Conservation (phyloP, 1,140 invertebrate species). For the Aphaenogaster floridana region DNA sequence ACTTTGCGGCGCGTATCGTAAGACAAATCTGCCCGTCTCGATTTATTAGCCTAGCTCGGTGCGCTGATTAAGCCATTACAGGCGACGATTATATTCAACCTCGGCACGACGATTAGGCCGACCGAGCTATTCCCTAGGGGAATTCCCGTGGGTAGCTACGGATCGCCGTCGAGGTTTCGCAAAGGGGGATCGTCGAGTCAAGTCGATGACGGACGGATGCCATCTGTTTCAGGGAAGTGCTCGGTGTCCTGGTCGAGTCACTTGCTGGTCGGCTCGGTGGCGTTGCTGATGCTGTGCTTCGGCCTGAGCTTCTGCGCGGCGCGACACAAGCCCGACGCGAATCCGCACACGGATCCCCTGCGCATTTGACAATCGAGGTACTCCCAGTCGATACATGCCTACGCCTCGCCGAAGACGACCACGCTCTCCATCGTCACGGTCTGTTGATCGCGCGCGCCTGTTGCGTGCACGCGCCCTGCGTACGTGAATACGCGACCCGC, state of each 20-base stretch:
- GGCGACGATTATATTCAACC: constrained; percentile 2
- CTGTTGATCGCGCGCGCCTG: constrained; percentile 79
- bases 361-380: constrained; percentile 85
- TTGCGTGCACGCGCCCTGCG: constrained; percentile 22
- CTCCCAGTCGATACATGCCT: constrained; percentile 84
- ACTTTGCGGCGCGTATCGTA: not conserved
- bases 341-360: constrained; percentile 80
- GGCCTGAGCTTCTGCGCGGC: constrained; percentile 89
- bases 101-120: constrained; percentile 29
- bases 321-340: constrained; percentile 82
- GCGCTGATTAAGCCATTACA: constrained; percentile 27
- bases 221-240: constrained; percentile 88
- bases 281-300: constrained; percentile 88
- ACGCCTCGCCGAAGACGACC: constrained; percentile 82
- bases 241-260: constrained; percentile 90
- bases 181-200: not conserved
- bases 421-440: constrained; percentile 83
- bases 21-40: not conserved
- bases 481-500: constrained; percentile 2
- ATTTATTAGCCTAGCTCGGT: constrained; percentile 2
- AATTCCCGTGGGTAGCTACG: not conserved
- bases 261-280: constrained; percentile 87
- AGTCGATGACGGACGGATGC: constrained; percentile 61
- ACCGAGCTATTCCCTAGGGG: not conserved
- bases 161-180: not conserved